Base-by-base conservation (phyloP, 2,113 vertebrate genomes). In the Oreochromis spilurus region DNA sequence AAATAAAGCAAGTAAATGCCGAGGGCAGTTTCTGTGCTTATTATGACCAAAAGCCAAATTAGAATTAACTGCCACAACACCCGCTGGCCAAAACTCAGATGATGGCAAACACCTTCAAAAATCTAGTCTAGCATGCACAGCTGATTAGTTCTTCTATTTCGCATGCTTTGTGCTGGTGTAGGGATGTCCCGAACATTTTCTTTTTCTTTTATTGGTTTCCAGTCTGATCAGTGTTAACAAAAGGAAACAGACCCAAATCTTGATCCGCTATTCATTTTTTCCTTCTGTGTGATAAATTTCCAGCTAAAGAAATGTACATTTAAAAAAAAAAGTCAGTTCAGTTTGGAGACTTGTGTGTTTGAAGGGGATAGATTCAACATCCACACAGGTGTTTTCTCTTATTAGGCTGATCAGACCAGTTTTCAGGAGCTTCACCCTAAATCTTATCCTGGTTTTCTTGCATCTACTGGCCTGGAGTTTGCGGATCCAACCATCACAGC, bases 51-150 rank as follows among this genome's bases (percentile, higher is more conserved):
- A 53, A 79, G 70, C 60, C 86, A 88, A 50, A 85, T 88, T 5
- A 40, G 31, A 55, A 89, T 72, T 21, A 70, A 75, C 14, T 55
- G 88, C 53, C 87, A 89, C 53, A 62, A 36, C 60, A 89, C 55
- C 85, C 67, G 24, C 79, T 82, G 16, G 85, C 54, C 48, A 50
- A 60, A 83, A 78, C 62, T 57, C 29, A 45, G 65, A 75, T 81
- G 54, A 87, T 7, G 50, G 70, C 72, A 87, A 57, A 84, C 89
- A 81, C 53, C 83, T 84, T 90, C 9, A 40, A 81, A 83, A 70
- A 57, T 70, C 58, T 90, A 87, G 48, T 82, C 75, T 82, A 77
- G 81, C 90, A 92, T 94, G 90, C 92, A 93, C 78, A 91, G 70
- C 83, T 82, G 83, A 92, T 90, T 88, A 78, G 81, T 84, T 72